Evolutionary conservation across 2,888 invertebrate species (phyloP), one percentile per base, ranked within the genome.

Genomic region (Drosophila mettleri): DNA sequence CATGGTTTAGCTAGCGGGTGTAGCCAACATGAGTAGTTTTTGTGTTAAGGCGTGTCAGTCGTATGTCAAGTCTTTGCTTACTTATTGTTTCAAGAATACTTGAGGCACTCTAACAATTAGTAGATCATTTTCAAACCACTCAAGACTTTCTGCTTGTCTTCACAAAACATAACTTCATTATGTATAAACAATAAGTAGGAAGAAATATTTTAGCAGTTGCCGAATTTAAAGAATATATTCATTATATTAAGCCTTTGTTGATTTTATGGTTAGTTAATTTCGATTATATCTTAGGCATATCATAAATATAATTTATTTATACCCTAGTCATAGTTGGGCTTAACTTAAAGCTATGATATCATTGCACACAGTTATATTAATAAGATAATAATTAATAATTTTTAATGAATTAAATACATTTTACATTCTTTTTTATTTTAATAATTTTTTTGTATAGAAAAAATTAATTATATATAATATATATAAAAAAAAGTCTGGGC

Each of bases 1-100:
- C 53, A 48, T 69, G 64, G 54, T 12, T 24, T 6, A 20, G 10
- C 12, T 33, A 22, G 53, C 36, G 70, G 57, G 64, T 58, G 70
- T 70, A 39, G 51, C 22, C 54, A 39, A 52, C 69, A 49, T 27
- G 48, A 41, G 33, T 38, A 63, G 49, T 43, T 39, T 20, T 9
- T 27, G 8, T 22, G 22, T 6, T 38, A 51, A 43, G 49, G 54
- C 38, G 58, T 54, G 59, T 53, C 48, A 49, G 63, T 16, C 64
- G 53, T 20, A 39, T 46, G 38, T 64, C 24, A 45, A 18, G 24
- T 27, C 36, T 45, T 27, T 64, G 31, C 45, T 43, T 43, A 8
- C 12, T 31, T 16, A 52, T 38, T 27, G 33, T 18, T 4, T 18
- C 29, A 39, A 52, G 39, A 27, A 41, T n/a, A 31, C 52, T 52